A percentile compares a stretch with the other conserved stretches of the same genome.
These are phyloP conservation scores for Physella acuta DNA, from an alignment of 1,140 invertebrate genomes.

Conservation along the genomic window DNA sequence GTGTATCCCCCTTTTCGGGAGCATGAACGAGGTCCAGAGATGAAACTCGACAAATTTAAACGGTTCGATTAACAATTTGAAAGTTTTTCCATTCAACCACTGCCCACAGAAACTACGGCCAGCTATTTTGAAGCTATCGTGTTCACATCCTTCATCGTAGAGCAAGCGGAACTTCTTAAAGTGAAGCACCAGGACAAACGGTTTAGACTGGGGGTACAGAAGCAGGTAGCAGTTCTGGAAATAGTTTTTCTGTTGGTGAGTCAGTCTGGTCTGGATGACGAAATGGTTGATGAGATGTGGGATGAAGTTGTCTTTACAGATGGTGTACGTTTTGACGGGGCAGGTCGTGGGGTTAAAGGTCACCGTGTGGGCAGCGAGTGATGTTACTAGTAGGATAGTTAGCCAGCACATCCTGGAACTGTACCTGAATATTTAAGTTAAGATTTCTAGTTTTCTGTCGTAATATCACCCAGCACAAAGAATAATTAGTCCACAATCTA, in stretches of 20 bases:
- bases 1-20: background rate
- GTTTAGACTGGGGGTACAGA: background rate
- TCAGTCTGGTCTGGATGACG: background rate
- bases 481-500: too few species aligned
- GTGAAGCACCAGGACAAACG: background rate
- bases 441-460: too few species aligned
- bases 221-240: background rate
- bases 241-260: background rate
- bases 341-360: too few species aligned
- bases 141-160: background rate
- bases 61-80: background rate
- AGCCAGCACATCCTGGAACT: too few species aligned
- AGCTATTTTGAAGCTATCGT: background rate
- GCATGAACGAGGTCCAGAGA: background rate
- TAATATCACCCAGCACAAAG: too few species aligned
- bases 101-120: background rate
- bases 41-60: background rate
- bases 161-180: background rate
- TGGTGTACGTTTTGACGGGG: background rate
- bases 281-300: background rate
- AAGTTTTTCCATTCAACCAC: background rate
- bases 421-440: too few species aligned
- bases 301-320: background rate
- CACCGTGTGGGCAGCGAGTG: too few species aligned
- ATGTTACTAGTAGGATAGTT: too few species aligned